Percentiles rank a stretch among this genome's conserved stretches.
Conservation (phyloP, 2,113 vertebrate species). For the Blennius ocellaris region DNA sequence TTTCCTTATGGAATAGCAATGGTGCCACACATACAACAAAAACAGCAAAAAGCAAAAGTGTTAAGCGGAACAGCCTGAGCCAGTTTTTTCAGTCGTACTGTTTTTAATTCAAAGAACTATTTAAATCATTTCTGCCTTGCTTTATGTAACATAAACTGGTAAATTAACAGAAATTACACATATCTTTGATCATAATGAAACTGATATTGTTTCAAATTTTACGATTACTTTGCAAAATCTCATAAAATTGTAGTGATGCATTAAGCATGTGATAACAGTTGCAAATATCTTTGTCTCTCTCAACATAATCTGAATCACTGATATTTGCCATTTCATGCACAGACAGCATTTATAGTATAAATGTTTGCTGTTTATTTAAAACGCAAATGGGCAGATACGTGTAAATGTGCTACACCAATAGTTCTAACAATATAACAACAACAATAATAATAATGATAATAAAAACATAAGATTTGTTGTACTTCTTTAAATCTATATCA, state of each 20-base stretch:
- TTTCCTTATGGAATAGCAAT: slow-evolving; percentile 15
- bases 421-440: too few relatives aligned
- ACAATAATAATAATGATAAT: too few relatives aligned
- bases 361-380: too few relatives aligned
- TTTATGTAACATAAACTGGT: too few relatives aligned
- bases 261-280: too few relatives aligned
- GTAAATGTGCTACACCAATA: background rate
- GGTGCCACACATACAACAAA: background rate
- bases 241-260: background rate
- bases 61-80: background rate
- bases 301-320: too few relatives aligned
- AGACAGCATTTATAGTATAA: too few relatives aligned
- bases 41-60: background rate
- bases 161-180: background rate
- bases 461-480: background rate
- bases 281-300: too few relatives aligned
- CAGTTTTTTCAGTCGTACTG: background rate
- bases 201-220: background rate
- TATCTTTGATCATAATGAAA: background rate
- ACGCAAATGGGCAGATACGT: too few relatives aligned
- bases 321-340: too few relatives aligned
- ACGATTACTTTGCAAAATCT: background rate
- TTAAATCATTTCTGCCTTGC: too few relatives aligned
- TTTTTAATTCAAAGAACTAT: too few relatives aligned
- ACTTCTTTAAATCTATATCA: slow-evolving; percentile 12